phyloP scores from a whole-genome alignment of 2,888 invertebrate genomes.

The Drepana falcataria region DNA sequence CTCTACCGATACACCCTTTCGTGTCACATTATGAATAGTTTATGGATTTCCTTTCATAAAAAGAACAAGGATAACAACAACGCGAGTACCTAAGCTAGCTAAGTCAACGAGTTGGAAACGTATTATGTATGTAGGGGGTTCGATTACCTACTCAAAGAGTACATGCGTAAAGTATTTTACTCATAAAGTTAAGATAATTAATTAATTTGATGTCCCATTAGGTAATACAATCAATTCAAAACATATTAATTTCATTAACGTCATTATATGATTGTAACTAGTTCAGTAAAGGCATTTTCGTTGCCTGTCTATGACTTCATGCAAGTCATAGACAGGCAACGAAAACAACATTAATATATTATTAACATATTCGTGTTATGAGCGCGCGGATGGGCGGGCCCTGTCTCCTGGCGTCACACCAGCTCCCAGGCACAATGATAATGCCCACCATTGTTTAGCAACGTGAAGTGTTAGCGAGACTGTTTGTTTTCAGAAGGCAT shows the following conservation, averaged over 20 bases:
- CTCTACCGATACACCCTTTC: slow-evolving; percentile 1
- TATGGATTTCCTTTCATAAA: background rate
- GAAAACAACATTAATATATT: slow-evolving; percentile 26
- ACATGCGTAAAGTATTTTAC: too few species aligned
- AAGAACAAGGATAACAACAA: background rate
- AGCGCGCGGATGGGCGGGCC: slow-evolving; percentile 41
- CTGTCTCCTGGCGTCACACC: slow-evolving; percentile 33
- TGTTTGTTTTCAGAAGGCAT: slow-evolving; percentile 59
- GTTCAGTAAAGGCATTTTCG: too few species aligned
- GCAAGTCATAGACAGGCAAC: slow-evolving; percentile 11
- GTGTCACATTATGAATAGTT: background rate
- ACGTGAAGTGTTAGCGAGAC: slow-evolving; percentile 45
- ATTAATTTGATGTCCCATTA: too few species aligned
- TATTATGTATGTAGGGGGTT: background rate
- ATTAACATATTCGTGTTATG: slow-evolving; percentile 41
- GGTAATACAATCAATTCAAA: too few species aligned
- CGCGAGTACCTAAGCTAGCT: background rate
- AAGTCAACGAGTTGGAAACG: background rate
- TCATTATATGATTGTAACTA: too few species aligned
- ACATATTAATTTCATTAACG: too few species aligned
- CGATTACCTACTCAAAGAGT: background rate
- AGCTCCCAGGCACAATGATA: slow-evolving; percentile 42
- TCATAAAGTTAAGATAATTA: too few species aligned
- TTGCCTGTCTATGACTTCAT: background rate
- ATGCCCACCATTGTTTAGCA: slow-evolving; percentile 50